Conservation (phyloP, 2,888 invertebrate species). For the Drosophila quasianomalipes region DNA sequence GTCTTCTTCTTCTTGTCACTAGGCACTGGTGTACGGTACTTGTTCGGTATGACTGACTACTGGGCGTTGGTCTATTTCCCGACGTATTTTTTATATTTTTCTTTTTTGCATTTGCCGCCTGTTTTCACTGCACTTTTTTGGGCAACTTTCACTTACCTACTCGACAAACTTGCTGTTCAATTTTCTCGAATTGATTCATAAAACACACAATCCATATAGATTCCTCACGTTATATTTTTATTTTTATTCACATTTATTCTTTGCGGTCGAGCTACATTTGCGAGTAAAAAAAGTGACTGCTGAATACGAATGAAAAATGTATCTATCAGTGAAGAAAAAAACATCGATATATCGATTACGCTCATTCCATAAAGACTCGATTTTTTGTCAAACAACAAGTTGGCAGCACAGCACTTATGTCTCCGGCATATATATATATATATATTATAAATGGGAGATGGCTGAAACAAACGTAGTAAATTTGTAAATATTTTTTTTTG, state of each 20-base stretch:
- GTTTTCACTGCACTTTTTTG: slow-evolving; percentile 43
- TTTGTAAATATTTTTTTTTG: background rate
- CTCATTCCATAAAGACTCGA: background rate
- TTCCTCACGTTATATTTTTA: slow-evolving; percentile 61
- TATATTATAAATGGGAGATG: background rate
- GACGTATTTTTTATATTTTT: slow-evolving; percentile 37
- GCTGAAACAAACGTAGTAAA: background rate
- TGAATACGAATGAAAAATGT: slow-evolving; percentile 66
- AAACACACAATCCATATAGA: slow-evolving; percentile 64
- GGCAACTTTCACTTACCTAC: slow-evolving; percentile 70
- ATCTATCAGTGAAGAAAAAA: slow-evolving; percentile 64
- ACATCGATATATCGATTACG: slow-evolving; percentile 13
- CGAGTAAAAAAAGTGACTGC: slow-evolving; percentile 73
- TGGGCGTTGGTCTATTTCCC: slow-evolving; percentile 73
- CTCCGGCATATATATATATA: background rate
- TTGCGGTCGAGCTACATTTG: slow-evolving; percentile 74
- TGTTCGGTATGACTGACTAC: slow-evolving; percentile 33
- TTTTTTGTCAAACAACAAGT: slow-evolving; percentile 8
- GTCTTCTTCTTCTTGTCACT: slow-evolving; percentile 39
- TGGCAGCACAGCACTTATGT: slow-evolving; percentile 21
- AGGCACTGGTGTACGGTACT: slow-evolving; percentile 18
- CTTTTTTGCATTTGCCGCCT: slow-evolving; percentile 50
- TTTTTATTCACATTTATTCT: slow-evolving; percentile 64
- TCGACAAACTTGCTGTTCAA: slow-evolving; percentile 64
- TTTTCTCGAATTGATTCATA: slow-evolving; percentile 72